Conservation (phyloP, 2,797 vertebrate species). For the Xerus rutilus region DNA sequence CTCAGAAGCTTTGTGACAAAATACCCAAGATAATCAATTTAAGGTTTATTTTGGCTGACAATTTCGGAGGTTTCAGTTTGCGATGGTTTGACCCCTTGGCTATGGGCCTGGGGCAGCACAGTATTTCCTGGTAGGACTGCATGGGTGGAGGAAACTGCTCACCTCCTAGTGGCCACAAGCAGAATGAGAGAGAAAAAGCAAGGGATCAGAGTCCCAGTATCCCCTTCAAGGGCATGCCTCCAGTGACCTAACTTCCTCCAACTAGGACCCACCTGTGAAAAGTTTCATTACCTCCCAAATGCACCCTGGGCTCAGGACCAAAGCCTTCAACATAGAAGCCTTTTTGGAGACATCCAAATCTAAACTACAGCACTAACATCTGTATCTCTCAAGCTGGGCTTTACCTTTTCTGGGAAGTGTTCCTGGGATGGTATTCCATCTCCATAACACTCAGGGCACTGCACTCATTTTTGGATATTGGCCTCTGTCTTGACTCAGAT, state of each 20-base stretch:
- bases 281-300: background rate
- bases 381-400: background rate
- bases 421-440: background rate
- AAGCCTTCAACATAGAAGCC: background rate
- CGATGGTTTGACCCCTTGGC: no score
- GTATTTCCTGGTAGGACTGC: background rate
- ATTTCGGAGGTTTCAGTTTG: background rate
- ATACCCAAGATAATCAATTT: background rate
- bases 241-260: background rate
- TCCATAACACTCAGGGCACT: background rate
- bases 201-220: background rate
- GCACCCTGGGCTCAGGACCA: background rate
- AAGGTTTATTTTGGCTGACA: background rate
- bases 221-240: background rate
- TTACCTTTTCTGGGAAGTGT: background rate
- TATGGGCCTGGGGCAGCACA: background rate
- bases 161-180: background rate
- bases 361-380: background rate
- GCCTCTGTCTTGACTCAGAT: background rate
- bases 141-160: no score
- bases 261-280: background rate
- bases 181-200: background rate
- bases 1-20: background rate
- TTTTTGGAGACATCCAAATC: no score
- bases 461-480: background rate